Conservation (phyloP, 2,113 vertebrate species). For the Seriola rivoliana region DNA sequence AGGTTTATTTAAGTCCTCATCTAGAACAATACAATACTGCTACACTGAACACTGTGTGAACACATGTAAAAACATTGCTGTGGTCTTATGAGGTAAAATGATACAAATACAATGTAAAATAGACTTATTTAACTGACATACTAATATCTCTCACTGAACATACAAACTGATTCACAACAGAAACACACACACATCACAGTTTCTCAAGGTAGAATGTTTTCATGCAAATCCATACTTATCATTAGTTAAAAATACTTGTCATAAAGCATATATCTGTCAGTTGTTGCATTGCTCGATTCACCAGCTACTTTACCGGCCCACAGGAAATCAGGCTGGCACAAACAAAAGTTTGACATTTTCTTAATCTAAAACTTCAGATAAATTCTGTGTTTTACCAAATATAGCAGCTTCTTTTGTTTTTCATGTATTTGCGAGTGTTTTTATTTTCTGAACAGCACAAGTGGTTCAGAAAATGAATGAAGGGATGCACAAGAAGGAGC, state of each 20-base stretch:
- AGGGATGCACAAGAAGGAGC: not conserved
- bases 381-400: conserved; percentile 12
- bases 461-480: conserved; percentile 25
- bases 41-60: conserved; percentile 15
- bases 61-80: conserved; percentile 50
- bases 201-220: conserved; percentile 45
- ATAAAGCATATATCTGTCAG: conserved; percentile 16
- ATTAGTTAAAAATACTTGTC: conserved; percentile 29
- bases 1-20: conserved; percentile 62
- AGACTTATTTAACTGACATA: conserved; percentile 13
- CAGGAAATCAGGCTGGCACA: not conserved
- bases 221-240: conserved; percentile 49
- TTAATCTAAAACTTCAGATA: conserved; percentile 8
- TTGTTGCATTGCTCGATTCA: not conserved
- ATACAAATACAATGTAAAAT: conserved; percentile 48
- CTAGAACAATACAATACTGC: conserved; percentile 39
- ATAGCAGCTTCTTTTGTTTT: conserved; percentile 24
- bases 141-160: conserved; percentile 17
- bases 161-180: conserved; percentile 3
- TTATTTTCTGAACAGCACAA: conserved; percentile 18
- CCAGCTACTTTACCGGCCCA: not conserved
- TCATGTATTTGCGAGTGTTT: not conserved
- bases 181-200: conserved; percentile 31
- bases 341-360: not conserved
- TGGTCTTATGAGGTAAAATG: conserved; percentile 61